These are phyloP conservation scores for Sarcophaga carnaria DNA, from an alignment of 2,888 invertebrate genomes.

Conservation along the genomic window DNA sequence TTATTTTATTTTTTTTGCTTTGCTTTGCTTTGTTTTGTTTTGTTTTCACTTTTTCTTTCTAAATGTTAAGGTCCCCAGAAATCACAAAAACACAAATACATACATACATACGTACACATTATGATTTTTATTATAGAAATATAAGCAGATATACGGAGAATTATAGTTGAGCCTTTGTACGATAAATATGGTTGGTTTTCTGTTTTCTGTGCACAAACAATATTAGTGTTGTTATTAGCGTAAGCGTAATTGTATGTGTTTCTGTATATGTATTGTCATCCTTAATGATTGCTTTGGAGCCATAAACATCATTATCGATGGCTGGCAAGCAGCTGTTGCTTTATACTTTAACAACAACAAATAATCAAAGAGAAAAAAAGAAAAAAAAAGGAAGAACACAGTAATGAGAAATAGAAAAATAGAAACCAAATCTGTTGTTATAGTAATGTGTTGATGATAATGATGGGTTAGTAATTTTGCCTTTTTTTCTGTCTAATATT, in stretches of 20 bases:
- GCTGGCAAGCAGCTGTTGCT: slow-evolving; percentile 68
- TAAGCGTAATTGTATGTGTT: neutral
- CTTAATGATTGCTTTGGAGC: slow-evolving; percentile 70
- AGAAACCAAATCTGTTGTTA: neutral
- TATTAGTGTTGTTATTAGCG: neutral
- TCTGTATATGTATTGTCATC: slow-evolving; percentile 30
- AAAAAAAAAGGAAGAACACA: neutral
- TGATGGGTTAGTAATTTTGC: slow-evolving; percentile 16
- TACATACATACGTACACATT: neutral
- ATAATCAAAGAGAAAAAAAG: neutral
- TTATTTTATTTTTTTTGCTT: neutral
- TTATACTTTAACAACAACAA: slow-evolving; percentile 29
- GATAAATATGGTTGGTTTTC: too few species aligned
- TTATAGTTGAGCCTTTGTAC: neutral
- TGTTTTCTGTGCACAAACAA: neutral
- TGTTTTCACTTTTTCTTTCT: neutral
- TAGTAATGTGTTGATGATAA: slow-evolving; percentile 8
- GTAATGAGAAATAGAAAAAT: neutral
- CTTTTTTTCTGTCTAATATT: slow-evolving; percentile 14
- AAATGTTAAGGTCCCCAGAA: slow-evolving; percentile 4
- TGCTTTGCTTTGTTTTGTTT: neutral
- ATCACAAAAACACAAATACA: slow-evolving; percentile 13
- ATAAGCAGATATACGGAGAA: neutral
- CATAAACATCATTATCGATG: slow-evolving; percentile 70
- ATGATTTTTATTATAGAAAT: neutral